Evolutionary conservation across 2,888 invertebrate species (phyloP).

Genomic region (Spisula solida): DNA sequence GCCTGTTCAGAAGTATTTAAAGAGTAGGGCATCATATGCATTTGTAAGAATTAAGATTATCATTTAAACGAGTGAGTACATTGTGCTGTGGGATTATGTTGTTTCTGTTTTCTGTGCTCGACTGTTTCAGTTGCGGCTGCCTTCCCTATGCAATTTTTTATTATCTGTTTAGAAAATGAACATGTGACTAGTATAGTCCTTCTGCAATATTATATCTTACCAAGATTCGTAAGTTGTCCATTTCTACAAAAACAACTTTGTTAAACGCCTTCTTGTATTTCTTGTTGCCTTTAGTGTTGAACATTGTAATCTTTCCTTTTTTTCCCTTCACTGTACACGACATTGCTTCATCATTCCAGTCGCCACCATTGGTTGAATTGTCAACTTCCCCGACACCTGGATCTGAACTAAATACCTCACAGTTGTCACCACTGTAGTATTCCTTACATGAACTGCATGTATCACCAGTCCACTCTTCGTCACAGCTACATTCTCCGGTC

Average conservation of each 20-base stretch:
- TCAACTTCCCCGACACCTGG: conserved; percentile 29
- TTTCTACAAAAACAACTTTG: conserved; percentile 49
- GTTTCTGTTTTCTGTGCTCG: too few species aligned
- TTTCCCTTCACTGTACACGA: conserved; percentile 26
- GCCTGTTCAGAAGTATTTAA: too few species aligned
- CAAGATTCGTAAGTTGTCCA: conserved; percentile 49
- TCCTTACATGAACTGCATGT: conserved; percentile 63
- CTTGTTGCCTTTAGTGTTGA: conserved; percentile 36
- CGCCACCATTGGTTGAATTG: neutral
- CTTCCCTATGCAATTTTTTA: too few species aligned
- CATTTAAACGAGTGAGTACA: too few species aligned
- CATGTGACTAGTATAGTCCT: too few species aligned
- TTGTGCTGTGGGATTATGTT: too few species aligned
- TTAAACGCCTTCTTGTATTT: conserved; percentile 30
- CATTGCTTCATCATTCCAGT: conserved; percentile 22
- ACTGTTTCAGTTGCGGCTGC: too few species aligned
- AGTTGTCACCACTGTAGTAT: conserved; percentile 61
- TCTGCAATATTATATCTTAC: conserved; percentile 32
- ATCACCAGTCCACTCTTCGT: conserved; percentile 72
- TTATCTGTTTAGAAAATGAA: too few species aligned
- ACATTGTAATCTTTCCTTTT: conserved; percentile 40
- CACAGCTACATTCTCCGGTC: conserved; percentile 75
- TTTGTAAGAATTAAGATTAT: too few species aligned
- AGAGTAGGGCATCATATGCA: too few species aligned
- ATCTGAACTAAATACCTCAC: conserved; percentile 46